These are phyloP conservation scores for Scaptomyza flava DNA, from an alignment of 2,888 invertebrate species.

Conservation along the genomic window DNA sequence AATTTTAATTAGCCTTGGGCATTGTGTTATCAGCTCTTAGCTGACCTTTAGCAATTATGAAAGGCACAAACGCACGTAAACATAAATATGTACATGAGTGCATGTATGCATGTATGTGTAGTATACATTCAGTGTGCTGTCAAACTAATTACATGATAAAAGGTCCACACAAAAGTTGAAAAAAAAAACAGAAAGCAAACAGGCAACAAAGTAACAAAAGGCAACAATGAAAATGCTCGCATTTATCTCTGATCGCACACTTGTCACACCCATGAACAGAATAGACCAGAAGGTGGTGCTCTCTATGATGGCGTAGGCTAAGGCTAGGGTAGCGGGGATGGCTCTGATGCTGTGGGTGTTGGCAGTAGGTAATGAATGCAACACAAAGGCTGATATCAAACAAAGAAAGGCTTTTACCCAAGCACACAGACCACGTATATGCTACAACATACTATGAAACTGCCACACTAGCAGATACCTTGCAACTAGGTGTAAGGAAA, in stretches of 20 bases:
- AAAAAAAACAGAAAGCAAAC: constrained; percentile 37
- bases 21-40: constrained; percentile 22
- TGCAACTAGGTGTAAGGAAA: background rate
- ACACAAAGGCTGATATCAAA: constrained; percentile 44
- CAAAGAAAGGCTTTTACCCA: constrained; percentile 40
- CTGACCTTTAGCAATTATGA: constrained; percentile 30
- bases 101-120: background rate
- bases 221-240: constrained; percentile 51
- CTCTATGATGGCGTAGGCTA: background rate
- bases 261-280: constrained; percentile 35
- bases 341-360: background rate
- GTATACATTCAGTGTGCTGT: constrained; percentile 33
- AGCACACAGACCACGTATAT: constrained; percentile 2
- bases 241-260: constrained; percentile 69
- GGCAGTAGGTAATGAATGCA: constrained; percentile 23
- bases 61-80: background rate
- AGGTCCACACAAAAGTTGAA: constrained; percentile 57
- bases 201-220: constrained; percentile 36
- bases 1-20: constrained; percentile 22
- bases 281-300: background rate
- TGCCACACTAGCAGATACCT: constrained; percentile 5
- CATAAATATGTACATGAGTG: background rate
- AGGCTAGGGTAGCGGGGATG: background rate
- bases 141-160: constrained; percentile 72
- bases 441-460: background rate